Percentiles rank a stretch among this genome's conserved stretches.
Conservation (phyloP, 2,888 invertebrate genomes). For the Machimus atricapillus region DNA sequence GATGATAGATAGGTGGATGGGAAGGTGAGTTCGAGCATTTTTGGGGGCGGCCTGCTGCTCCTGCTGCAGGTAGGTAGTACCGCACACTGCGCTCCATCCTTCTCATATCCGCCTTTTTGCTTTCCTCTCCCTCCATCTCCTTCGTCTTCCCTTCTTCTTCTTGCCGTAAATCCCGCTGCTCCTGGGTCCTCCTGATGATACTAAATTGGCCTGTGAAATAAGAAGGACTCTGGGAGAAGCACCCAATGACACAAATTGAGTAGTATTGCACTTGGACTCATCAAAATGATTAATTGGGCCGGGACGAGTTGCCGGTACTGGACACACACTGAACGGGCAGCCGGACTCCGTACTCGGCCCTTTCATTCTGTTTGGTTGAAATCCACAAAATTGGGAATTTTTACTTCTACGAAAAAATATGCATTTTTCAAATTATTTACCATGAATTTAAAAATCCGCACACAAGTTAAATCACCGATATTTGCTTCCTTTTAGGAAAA, state of each 20-base stretch:
- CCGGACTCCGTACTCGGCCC: neutral
- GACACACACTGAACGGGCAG: neutral
- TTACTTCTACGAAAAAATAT: neutral
- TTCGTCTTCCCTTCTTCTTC: neutral
- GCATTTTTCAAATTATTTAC: neutral
- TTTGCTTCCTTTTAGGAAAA: no score
- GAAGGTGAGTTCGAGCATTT: conserved; percentile 23
- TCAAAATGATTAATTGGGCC: conserved; percentile 46
- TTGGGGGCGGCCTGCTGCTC: conserved; percentile 23
- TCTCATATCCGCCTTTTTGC: neutral
- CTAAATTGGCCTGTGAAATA: conserved; percentile 36
- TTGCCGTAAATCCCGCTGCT: neutral
- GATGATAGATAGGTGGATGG: conserved; percentile 41
- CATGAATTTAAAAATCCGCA: no score
- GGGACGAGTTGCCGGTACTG: neutral
- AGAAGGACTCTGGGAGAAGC: conserved; percentile 20
- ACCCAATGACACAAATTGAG: conserved; percentile 43
- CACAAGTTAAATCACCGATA: no score
- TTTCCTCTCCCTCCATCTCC: neutral
- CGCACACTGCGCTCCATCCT: neutral
- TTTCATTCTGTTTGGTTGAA: neutral
- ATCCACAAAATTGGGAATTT: neutral
- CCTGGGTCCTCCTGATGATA: neutral
- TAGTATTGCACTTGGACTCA: conserved; percentile 44
- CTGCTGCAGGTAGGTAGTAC: conserved; percentile 23